A percentile compares a stretch with the other conserved stretches of the same genome.
phyloP scores from a whole-genome alignment of 2,797 vertebrate genomes.

The Enteromius mattozi region DNA sequence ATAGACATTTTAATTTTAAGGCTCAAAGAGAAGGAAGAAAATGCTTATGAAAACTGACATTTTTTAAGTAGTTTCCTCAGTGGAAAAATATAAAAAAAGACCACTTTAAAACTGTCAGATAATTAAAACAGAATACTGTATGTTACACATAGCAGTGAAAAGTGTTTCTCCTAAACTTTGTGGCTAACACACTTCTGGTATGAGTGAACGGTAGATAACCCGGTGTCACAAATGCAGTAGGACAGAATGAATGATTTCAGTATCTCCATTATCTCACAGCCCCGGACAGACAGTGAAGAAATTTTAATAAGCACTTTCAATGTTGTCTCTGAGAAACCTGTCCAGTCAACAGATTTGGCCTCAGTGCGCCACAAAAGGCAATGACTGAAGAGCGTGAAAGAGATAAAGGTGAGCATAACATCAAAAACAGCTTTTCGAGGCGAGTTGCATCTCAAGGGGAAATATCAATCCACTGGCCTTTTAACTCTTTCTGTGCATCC shows the following conservation, averaged over 20 bases:
- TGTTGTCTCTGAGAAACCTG: conserved; percentile 57
- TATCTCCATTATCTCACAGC: conserved; percentile 50
- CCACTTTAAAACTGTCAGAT: neutral
- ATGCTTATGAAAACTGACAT: neutral
- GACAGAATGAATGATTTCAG: conserved; percentile 56
- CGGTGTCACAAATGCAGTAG: conserved; percentile 43
- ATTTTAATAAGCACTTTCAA: conserved; percentile 60
- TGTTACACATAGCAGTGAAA: conserved; percentile 13
- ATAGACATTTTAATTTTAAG: neutral
- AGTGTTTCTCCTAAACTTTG: conserved; percentile 25
- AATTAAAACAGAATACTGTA: conserved; percentile 4
- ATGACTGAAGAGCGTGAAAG: conserved; percentile 43
- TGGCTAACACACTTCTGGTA: conserved; percentile 11
- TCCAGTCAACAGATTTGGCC: conserved; percentile 60
- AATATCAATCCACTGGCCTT: conserved; percentile 50
- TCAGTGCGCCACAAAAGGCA: conserved; percentile 50
- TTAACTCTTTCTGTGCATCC: conserved; percentile 38
- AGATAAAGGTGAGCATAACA: conserved; percentile 61
- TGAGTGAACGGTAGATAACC: conserved; percentile 53
- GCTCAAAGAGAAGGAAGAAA: neutral
- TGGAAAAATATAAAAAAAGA: neutral
- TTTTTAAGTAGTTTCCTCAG: neutral
- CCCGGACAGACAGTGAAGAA: conserved; percentile 48
- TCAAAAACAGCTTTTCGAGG: conserved; percentile 61
- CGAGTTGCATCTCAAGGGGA: conserved; percentile 48